Conservation (phyloP, 2,888 invertebrate species). For the Cosmorhoe ocellata region DNA sequence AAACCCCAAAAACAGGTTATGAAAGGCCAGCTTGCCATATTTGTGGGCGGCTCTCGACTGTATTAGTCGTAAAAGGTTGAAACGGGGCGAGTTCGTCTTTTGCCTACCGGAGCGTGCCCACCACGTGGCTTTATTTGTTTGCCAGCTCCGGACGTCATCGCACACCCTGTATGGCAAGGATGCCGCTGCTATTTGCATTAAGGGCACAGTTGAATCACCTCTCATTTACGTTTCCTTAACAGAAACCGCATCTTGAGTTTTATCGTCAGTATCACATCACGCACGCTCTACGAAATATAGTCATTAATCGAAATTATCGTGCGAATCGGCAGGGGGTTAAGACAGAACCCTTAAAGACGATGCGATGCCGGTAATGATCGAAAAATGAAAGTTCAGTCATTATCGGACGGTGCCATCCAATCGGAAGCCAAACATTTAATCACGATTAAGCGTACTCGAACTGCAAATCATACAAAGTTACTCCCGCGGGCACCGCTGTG, state of each 20-base stretch:
- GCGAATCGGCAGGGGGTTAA: constrained; percentile 45
- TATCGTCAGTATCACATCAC: constrained; percentile 1
- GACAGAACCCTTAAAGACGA: constrained; percentile 41
- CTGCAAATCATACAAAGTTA: constrained; percentile 40
- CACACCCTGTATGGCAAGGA: constrained; percentile 67
- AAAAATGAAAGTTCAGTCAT: constrained; percentile 74
- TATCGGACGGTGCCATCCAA: constrained; percentile 60
- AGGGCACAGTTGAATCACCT: constrained; percentile 65
- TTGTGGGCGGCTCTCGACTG: constrained; percentile 72
- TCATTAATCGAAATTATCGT: constrained; percentile 18
- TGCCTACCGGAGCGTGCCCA: constrained; percentile 60
- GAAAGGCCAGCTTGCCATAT: constrained; percentile 78
- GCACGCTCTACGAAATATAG: constrained; percentile 17
- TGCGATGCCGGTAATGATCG: constrained; percentile 59
- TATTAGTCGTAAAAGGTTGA: constrained; percentile 81
- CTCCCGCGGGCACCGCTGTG: constrained; percentile 7
- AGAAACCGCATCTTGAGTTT: constrained; percentile 14
- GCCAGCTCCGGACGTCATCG: constrained; percentile 64
- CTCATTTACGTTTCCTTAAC: constrained; percentile 38
- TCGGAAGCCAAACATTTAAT: constrained; percentile 67
- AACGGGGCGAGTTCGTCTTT: constrained; percentile 72
- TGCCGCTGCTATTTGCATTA: constrained; percentile 59
- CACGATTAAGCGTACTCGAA: constrained; percentile 59
- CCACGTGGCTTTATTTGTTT: constrained; percentile 71
- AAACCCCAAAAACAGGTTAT: constrained; percentile 82